A percentile compares a stretch with the other conserved stretches of the same genome.
Conservation (phyloP, 92 coral and sea anemone species). For the Virgularia gustaviana region DNA sequence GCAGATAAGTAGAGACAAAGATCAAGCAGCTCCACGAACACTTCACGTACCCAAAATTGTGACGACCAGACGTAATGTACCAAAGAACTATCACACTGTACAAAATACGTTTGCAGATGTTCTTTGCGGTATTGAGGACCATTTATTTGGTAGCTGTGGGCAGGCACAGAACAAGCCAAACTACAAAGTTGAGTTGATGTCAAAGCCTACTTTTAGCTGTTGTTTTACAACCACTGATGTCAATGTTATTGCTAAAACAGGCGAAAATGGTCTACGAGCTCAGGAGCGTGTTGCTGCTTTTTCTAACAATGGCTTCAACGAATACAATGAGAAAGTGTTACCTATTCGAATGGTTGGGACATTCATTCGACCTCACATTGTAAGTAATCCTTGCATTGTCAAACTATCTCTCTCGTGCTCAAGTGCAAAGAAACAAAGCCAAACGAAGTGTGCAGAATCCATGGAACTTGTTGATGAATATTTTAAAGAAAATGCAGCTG, state of each 20-base stretch:
- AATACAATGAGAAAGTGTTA: background rate
- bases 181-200: background rate
- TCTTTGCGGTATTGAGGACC: conserved; percentile 34
- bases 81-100: background rate
- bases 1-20: no score
- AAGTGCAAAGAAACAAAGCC: background rate
- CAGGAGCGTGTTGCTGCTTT: background rate
- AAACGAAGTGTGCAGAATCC: background rate
- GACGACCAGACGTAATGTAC: background rate
- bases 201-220: conserved; percentile 17
- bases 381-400: background rate
- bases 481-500: background rate
- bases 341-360: background rate
- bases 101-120: conserved; percentile 29
- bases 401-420: background rate
- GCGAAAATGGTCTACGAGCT: background rate
- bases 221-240: conserved; percentile 6
- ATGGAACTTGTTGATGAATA: background rate
- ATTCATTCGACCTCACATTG: background rate
- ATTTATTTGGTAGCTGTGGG: conserved; percentile 18
- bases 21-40: background rate
- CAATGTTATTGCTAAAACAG: background rate
- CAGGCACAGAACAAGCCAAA: background rate
- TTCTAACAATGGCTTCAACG: background rate
- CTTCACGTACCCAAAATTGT: no score